A percentile compares a stretch with the other conserved stretches of the same genome.
phyloP scores from a whole-genome alignment of 92 coral and sea anemone genomes.

The Parazoanthus darwini region DNA sequence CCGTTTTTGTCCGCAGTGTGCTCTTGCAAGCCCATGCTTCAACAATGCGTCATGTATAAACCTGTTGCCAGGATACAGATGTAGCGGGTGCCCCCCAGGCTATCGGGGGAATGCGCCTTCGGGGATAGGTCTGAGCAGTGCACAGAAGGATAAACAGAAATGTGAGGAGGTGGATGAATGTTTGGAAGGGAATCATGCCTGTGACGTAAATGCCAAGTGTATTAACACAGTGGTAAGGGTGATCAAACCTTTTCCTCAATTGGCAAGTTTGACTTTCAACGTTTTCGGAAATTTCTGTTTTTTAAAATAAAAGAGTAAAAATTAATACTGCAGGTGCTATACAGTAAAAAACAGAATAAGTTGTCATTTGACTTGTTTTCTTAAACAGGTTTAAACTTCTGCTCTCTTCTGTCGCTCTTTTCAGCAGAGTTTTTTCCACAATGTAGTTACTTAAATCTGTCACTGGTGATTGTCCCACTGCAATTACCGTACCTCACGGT shows the following conservation, averaged over 20 bases:
- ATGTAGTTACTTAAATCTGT: too few relatives aligned
- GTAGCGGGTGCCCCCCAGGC: conserved; percentile 95
- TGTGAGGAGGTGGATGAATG: conserved; percentile 95
- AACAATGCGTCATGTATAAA: conserved; percentile 71
- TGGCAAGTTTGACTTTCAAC: too few relatives aligned
- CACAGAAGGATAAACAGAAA: conserved; percentile 70
- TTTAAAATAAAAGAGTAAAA: too few relatives aligned
- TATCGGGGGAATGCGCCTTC: conserved; percentile 95
- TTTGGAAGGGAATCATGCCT: conserved; percentile 66
- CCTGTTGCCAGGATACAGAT: conserved; percentile 91
- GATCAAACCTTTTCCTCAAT: not conserved
- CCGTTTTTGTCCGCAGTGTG: conserved; percentile 56
- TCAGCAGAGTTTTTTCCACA: too few relatives aligned
- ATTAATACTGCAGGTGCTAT: too few relatives aligned
- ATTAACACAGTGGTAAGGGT: conserved; percentile 84
- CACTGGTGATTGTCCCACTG: too few relatives aligned
- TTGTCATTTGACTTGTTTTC: too few relatives aligned
- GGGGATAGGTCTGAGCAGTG: conserved; percentile 85
- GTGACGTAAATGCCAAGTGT: conserved; percentile 93
- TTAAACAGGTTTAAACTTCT: too few relatives aligned
- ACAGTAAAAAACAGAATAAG: too few relatives aligned
- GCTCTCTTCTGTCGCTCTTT: too few relatives aligned
- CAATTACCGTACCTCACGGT: too few relatives aligned
- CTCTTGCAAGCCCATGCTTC: conserved; percentile 79
- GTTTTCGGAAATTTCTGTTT: not conserved